Percentiles rank a stretch among this genome's conserved stretches.
These are phyloP conservation scores for Kuschelorhynchus macadamiae DNA, from an alignment of 2,888 invertebrate genomes.

Conservation along the genomic window DNA sequence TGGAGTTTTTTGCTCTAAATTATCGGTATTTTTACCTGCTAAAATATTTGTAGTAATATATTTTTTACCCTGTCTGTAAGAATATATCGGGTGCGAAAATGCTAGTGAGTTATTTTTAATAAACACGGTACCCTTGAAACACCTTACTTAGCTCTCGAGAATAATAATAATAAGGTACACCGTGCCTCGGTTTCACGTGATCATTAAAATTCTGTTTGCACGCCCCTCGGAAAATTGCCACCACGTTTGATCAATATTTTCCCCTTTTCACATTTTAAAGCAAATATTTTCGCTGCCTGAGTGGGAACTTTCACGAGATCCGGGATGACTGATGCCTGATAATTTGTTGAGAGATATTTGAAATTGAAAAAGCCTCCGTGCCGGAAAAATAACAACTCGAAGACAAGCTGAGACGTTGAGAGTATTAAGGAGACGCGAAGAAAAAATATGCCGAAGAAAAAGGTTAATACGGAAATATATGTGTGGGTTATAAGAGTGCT, in stretches of 20 bases:
- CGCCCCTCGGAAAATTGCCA: not conserved
- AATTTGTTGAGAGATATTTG: conserved; percentile 62
- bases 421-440: conserved; percentile 9
- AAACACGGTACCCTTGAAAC: no score
- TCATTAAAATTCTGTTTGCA: no score
- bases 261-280: conserved; percentile 35
- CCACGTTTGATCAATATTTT: conserved; percentile 27
- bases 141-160: no score
- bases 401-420: conserved; percentile 50
- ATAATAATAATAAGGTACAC: no score
- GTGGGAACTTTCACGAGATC: conserved; percentile 38
- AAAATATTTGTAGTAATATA: no score
- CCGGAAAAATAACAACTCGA: conserved; percentile 60
- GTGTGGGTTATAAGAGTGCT: no score
- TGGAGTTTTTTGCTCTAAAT: no score
- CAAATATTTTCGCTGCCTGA: conserved; percentile 48
- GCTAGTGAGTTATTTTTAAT: no score
- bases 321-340: conserved; percentile 59
- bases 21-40: no score
- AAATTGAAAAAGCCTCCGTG: conserved; percentile 56
- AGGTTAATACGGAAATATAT: not conserved
- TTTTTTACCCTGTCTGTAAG: no score
- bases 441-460: conserved; percentile 24
- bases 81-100: no score
- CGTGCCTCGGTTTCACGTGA: no score